Conservation (phyloP, 2,888 invertebrate species). For the Lampropteryx suffumata region DNA sequence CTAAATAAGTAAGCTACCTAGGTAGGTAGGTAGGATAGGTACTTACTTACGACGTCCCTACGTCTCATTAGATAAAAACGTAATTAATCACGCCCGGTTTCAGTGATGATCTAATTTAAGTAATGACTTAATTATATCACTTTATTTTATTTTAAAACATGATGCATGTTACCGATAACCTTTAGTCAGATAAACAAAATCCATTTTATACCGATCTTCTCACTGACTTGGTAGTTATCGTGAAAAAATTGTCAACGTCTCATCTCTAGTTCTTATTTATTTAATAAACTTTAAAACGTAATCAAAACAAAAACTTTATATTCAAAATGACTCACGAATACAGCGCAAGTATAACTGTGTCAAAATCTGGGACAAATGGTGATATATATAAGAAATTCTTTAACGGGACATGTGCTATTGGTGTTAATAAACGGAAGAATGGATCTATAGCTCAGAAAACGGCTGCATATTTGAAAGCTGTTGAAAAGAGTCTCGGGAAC, state of each 20-base stretch:
- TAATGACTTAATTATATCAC: constrained; percentile 1
- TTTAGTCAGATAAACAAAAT: constrained; percentile 42
- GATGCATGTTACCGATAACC: constrained; percentile 49
- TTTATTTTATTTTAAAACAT: constrained; percentile 16
- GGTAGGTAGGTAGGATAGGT: too few species aligned
- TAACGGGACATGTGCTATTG: constrained; percentile 58
- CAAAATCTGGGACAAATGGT: constrained; percentile 59
- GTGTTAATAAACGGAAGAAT: constrained; percentile 53
- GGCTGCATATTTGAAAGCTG: constrained; percentile 68
- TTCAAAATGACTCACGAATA: constrained; percentile 59
- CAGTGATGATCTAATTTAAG: constrained; percentile 45
- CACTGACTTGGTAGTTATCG: constrained; percentile 37
- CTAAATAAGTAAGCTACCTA: too few species aligned
- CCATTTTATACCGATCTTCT: constrained; percentile 28
- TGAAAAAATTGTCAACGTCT: constrained; percentile 25
- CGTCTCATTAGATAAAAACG: not conserved
- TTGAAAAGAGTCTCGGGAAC: constrained; percentile 55
- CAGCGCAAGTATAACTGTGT: constrained; percentile 60
- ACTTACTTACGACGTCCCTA: not conserved
- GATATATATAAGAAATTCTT: constrained; percentile 56
- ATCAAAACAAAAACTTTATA: not conserved
- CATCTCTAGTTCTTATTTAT: not conserved
- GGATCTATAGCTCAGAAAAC: constrained; percentile 65
- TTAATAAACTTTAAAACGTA: not conserved
- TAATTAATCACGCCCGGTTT: constrained; percentile 25